Evolutionary conservation across 64 coral and sea anemone genomes (phyloP), one percentile per base, ranked within the genome.

Genomic region (Anthopleura sola): DNA sequence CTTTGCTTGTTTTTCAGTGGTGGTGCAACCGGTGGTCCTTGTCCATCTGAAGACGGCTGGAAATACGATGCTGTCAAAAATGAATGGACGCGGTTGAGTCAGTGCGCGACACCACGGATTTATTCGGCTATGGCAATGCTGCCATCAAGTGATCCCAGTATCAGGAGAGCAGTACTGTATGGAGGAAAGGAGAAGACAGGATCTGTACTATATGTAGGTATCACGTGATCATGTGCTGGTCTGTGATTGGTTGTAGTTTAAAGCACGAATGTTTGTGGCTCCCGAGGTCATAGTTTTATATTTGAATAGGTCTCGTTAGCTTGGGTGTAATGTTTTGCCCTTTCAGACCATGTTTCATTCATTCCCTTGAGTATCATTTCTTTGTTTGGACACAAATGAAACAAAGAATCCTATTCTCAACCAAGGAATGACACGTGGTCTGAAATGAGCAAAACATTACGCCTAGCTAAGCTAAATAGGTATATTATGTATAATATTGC

Each of bases 81-180:
- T 38, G 28, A 85, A 28, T 98, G 95, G 95, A 93, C 85, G 5
- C 49, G 80, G 23, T 31, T 98, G 46, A 82, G 84, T 0, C 75
- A 93, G 36, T 98, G 95, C 90, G 89, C 95, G 6, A 91, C 91
- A 12, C 86, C 88, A 3, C 68, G 95, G 57, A 58, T 82, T 31
- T 98, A 98, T 77, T 82, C 95, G 29, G 23, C 95, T 32, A 93
- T 98, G 95, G 95, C 95, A 8, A 91, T 98, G 91, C 83, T 98
- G 10, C 95, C 95, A 21, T 85, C 92, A 44, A 64, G 77, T 62
- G 81, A 60, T 64, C 83, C 85, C 21, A 74, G 47, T 39, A 91
- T 29, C 31, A 81, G 91, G 49, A 86, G 91, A 86, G 95, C 89
- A 60, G 95, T 98, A 48, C 87, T 98, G 18, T 98, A 98, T 84